Conservation (phyloP, 2,113 vertebrate species). For the Actenoides hombroni region DNA sequence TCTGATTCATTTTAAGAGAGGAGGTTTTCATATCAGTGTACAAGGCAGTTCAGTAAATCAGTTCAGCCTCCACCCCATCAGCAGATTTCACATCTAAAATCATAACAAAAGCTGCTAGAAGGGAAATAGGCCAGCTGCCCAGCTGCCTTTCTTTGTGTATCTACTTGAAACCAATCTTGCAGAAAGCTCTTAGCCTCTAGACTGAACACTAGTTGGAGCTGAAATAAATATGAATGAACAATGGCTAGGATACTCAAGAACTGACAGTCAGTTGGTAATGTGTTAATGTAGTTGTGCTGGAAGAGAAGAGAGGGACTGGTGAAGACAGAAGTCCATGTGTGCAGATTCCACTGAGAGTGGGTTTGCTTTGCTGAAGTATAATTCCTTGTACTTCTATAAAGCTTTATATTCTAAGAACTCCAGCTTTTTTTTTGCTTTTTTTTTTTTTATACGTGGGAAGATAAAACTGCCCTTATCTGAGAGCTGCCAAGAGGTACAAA, state of each 20-base stretch:
- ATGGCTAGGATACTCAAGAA: neutral
- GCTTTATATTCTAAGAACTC: neutral
- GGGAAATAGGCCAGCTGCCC: constrained; percentile 20
- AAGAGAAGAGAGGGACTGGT: neutral
- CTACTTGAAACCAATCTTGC: constrained; percentile 31
- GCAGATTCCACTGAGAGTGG: neutral
- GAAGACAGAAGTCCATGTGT: neutral
- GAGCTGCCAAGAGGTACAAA: neutral
- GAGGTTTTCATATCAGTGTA: constrained; percentile 7
- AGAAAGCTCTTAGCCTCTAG: constrained; percentile 17
- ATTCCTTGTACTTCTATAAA: neutral
- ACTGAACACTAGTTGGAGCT: neutral
- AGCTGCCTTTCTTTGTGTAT: constrained; percentile 8
- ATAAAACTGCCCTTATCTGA: neutral
- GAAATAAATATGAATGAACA: constrained; percentile 37
- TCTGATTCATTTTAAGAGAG: constrained; percentile 16
- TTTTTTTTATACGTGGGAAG: neutral
- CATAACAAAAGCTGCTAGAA: constrained; percentile 44
- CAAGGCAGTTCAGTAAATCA: constrained; percentile 19
- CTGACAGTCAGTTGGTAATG: neutral
- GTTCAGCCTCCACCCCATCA: constrained; percentile 15
- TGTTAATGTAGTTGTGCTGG: neutral
- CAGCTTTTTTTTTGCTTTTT: neutral
- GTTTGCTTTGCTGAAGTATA: neutral
- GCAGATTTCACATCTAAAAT: constrained; percentile 32